Evolutionary conservation across 2,888 invertebrate species (phyloP), one percentile per base, ranked within the genome.

Genomic region (Lottia gigantea): DNA sequence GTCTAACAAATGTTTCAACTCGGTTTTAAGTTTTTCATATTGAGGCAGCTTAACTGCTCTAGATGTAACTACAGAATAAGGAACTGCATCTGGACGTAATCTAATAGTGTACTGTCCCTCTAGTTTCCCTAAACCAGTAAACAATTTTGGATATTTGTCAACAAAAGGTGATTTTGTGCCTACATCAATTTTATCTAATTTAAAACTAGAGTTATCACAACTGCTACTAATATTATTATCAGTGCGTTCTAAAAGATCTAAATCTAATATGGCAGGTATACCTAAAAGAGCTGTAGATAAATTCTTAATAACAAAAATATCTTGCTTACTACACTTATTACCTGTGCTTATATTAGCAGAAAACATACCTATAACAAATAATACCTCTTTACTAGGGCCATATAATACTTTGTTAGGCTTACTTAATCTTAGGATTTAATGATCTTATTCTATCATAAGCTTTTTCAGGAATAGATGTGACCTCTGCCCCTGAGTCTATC

Each of bases 21-120:
- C 49, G 11, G 16, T 11, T 49, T 49, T 49, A n/a, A 49, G 49
- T 49, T 49, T 49, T n/a, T 49, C 49, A 49, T 49, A 49, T 16
- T 49, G 49, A n/a, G 49, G n/a, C 15, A 49, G 15, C 19, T 49
- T 49, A 19, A 49, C 49, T 14, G 19, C 49, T 49, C 19, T 49
- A n/a, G 49, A 49, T 49, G 49, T 49, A 16, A 49, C 49, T 14
- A 49, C 49, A 49, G 49, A 49, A 49, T 49, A 49, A 49, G 49
- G 49, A 14, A n/a, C 15, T n/a, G 49, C 49, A 8, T 11, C 19
- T 14, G 49, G 49, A 16, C 19, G 16, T 49, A 49, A 49, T 0
- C n/a, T 16, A 49, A 49, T 49, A 0, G 19, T 49, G 15, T 49
- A 49, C 15, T n/a, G n/a, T n/a, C 49, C 49, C 19, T 49, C 49